These are phyloP conservation scores for Caenorhabditis sulstoni DNA, from an alignment of 2,888 invertebrate species.

Conservation along the genomic window DNA sequence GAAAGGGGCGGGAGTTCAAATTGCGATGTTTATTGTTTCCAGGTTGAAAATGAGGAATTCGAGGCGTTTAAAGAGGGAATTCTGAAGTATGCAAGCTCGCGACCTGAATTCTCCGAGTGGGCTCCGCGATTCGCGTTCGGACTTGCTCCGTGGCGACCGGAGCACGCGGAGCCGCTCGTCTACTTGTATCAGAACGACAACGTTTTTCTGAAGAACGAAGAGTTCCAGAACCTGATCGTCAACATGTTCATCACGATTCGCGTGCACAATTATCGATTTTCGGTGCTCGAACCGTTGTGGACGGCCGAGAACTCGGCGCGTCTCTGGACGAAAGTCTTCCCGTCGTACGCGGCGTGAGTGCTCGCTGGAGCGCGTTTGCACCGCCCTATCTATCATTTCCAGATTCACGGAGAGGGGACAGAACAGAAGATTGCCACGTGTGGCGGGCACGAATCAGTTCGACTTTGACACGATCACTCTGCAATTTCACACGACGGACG, in stretches of 20 bases:
- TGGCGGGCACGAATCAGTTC: slow-evolving; percentile 29
- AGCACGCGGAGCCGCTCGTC: slow-evolving; percentile 44
- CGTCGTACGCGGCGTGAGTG: slow-evolving; percentile 27
- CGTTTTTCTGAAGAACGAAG: slow-evolving; percentile 29
- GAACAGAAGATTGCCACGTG: slow-evolving; percentile 2
- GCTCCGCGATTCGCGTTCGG: slow-evolving; percentile 35
- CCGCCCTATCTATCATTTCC: slow-evolving; percentile 1
- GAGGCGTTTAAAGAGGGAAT: slow-evolving; percentile 22
- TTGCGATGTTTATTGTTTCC: background rate
- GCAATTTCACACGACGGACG: slow-evolving; percentile 18
- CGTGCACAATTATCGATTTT: slow-evolving; percentile 26
- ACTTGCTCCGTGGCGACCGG: slow-evolving; percentile 46
- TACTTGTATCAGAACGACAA: slow-evolving; percentile 42
- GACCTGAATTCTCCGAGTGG: slow-evolving; percentile 1
- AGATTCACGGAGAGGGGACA: slow-evolving; percentile 27
- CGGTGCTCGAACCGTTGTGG: slow-evolving; percentile 46
- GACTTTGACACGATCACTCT: slow-evolving; percentile 40
- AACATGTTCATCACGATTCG: slow-evolving; percentile 51
- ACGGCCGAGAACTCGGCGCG: slow-evolving; percentile 27
- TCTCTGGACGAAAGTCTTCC: slow-evolving; percentile 45
- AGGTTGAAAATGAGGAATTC: slow-evolving; percentile 37
- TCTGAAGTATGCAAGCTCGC: background rate
- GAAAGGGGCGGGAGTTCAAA: slow-evolving; percentile 28
- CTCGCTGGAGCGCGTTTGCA: background rate
- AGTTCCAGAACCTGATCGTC: slow-evolving; percentile 48